Evolutionary conservation across 2,113 vertebrate species (phyloP), one percentile per base, ranked within the genome.

Genomic region (Himantopus leucocephalus): DNA sequence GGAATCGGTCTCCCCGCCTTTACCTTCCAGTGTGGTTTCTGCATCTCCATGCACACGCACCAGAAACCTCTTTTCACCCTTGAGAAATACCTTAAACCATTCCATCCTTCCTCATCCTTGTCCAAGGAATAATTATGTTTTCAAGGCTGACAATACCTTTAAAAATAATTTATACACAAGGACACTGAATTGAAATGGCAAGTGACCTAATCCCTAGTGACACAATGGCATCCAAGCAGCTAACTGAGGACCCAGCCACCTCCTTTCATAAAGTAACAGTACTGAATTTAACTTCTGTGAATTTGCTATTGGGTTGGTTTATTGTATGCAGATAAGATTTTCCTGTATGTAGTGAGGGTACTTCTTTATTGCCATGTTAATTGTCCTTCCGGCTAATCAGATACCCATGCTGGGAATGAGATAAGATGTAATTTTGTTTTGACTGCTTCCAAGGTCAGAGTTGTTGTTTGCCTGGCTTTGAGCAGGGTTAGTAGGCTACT

Each of bases 391-490:
- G 1, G n/a, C 71, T 97, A 91, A 97, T 93, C 91, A 90, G 92
- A 80, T 96, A 80, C 30, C 50, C 39, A 19, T 90, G 78, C 79
- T 90, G 89, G 86, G 81, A 92, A 62, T 5, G 72, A 96, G 92
- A 96, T 97, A 96, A 97, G 90, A 50, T 39, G 26, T 59, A 47
- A 81, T 77, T 96, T 76, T 95, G 73, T 95, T 97, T 96, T 97
- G 92, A 74, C 89, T 96, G 76, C 59, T 93, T 89, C 89, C 96
- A 96, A 96, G 94, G 96, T 96, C 85, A 95, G 88, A 79, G 82
- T 48, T 92, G 66, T 82, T 96, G 89, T 97, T 97, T 96, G 53
- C 78, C 37, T 48, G 85, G 92, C 89, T 92, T 89, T 15, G 14
- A 75, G 71, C 67, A 87, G 92, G 60, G 86, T 85, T 89, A 45